Evolutionary conservation across 1,140 invertebrate genomes (phyloP).

Genomic region (Chironomus striatipennis): DNA sequence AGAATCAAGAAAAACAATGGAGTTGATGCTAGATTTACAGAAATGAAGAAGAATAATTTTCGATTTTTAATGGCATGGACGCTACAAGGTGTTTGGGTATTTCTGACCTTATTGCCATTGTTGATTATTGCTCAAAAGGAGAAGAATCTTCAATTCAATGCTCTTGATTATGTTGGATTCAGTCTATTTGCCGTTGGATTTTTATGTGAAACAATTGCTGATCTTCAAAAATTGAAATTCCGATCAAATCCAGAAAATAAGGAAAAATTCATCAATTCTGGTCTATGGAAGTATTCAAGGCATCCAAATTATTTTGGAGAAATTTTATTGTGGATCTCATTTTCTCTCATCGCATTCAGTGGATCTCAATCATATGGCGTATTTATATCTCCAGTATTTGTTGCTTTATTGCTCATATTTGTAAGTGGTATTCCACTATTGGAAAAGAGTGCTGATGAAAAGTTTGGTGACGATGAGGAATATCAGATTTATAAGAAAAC

Average conservation of each 20-base stretch:
- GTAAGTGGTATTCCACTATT: background rate
- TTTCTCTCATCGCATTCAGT: background rate
- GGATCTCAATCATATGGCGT: background rate
- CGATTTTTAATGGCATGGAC: background rate
- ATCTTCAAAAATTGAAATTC: background rate
- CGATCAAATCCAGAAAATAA: background rate
- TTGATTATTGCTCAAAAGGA: background rate
- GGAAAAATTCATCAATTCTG: background rate
- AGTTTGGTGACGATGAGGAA: background rate
- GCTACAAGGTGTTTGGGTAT: background rate
- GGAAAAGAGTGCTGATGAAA: background rate
- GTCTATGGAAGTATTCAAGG: background rate
- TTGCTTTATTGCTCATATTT: background rate
- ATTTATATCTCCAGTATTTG: background rate
- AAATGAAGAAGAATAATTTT: background rate
- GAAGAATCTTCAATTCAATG: background rate
- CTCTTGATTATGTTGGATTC: background rate
- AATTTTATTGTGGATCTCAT: background rate
- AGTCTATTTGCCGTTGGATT: background rate
- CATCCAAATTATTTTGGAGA: constrained; percentile 19
- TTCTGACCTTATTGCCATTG: background rate
- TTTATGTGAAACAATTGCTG: background rate
- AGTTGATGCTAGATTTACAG: background rate
- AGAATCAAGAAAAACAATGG: background rate
- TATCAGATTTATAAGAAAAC: background rate